Evolutionary conservation across 1,140 invertebrate genomes (phyloP), one percentile per base, ranked within the genome.

Genomic region (Pseudomyrmex flavicornis): DNA sequence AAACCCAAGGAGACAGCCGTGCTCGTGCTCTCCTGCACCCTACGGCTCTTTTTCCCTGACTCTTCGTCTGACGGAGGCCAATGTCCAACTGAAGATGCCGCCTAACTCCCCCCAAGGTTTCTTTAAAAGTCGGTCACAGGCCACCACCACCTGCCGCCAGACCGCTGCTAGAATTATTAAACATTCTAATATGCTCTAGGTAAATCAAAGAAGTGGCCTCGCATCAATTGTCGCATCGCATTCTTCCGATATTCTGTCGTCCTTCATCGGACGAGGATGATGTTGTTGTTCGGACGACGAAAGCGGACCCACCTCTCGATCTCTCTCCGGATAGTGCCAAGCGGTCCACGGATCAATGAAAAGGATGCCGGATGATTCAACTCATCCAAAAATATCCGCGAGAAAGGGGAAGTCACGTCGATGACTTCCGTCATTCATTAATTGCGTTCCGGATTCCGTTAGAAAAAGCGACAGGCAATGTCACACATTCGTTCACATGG

Each of bases 11-110:
- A 22, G n/a, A 77, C 74, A 70, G 59, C 26, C 48, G 59, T 77
- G 85, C 85, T 88, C 65, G 76, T 86, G 58, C 86, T 86, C 79
- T 88, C 87, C 73, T 77, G 90, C 89, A 92, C 91, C 89, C 90
- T 92, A 90, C 88, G 88, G 90, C 91, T 92, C 89, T 92, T 93
- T 93, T 93, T 92, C 84, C 82, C 72, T 86, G 91, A 92, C 92
- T 93, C 92, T 94, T 92, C 92, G 92, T 93, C 93, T 94, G 92
- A 91, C 93, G 92, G 89, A 93, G 93, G 92, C 92, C 92, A 93
- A 93, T 94, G 93, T 92, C 90, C 92, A 93, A 94, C 93, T 94
- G 93, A 93, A 93, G 93, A 93, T 94, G 91, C 91, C 91, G 88
- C 92, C 91, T 89, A 91, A 92, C 91, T 93, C 91, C 93, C 92